Percentiles rank a stretch among this genome's conserved stretches.
Evolutionary conservation across 2,888 invertebrate genomes (phyloP).

Genomic region (Cephalotes varians): DNA sequence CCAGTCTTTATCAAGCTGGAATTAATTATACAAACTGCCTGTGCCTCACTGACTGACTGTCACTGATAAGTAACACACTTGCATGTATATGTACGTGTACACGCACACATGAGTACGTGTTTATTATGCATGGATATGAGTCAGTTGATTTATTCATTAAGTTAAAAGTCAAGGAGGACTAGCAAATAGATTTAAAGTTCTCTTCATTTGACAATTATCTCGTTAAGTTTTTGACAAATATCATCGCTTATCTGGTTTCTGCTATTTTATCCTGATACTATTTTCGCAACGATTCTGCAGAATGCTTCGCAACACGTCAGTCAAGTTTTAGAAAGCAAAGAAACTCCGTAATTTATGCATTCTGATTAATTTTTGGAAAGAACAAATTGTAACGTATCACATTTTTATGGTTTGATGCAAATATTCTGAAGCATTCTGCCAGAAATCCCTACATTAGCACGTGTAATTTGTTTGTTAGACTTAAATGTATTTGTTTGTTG

Average conservation of each 20-base stretch:
- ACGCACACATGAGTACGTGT: background rate
- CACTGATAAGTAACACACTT: slow-evolving; percentile 22
- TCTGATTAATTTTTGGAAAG: background rate
- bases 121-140: slow-evolving; percentile 22
- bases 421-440: background rate
- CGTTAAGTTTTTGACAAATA: background rate
- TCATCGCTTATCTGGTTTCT: background rate
- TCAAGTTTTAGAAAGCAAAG: background rate
- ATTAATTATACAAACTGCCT: slow-evolving; percentile 20
- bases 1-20: slow-evolving; percentile 22
- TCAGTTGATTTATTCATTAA: slow-evolving; percentile 29
- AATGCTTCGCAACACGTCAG: background rate
- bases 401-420: background rate
- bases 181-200: background rate
- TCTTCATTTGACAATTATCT: background rate
- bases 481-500: background rate
- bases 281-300: background rate
- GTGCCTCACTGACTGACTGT: background rate
- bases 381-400: background rate
- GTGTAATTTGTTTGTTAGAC: background rate
- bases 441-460: background rate
- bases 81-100: background rate
- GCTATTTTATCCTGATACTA: background rate
- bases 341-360: background rate
- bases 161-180: background rate